A percentile compares a stretch with the other conserved stretches of the same genome.
These are phyloP conservation scores for Diadema setosum DNA, from an alignment of 35 echinoderm and acorn worm genomes.

Conservation along the genomic window DNA sequence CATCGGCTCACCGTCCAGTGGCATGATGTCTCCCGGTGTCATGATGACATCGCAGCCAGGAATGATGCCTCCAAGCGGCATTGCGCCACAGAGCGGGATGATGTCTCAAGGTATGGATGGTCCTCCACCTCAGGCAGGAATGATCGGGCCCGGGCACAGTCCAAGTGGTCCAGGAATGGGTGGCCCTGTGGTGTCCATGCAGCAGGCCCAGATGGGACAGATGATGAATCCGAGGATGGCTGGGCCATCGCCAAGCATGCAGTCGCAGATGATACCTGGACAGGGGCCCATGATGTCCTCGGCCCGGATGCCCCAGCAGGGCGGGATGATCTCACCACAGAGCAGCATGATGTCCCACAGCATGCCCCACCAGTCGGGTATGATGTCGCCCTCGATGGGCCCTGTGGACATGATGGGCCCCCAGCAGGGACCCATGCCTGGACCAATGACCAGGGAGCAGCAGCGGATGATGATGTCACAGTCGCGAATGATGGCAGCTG, in stretches of 20 bases:
- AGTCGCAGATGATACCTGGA: conserved; percentile 35
- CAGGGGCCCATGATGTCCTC: conserved; percentile 23
- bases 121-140: not conserved
- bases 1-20: conserved; percentile 37
- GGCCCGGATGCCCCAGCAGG: conserved; percentile 9
- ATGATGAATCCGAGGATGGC: conserved; percentile 23
- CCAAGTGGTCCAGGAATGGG: not conserved
- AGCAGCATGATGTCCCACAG: conserved; percentile 33
- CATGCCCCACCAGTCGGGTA: not conserved
- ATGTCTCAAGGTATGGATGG: conserved; percentile 29
- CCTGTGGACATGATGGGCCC: conserved; percentile 19
- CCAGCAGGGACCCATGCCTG: not conserved
- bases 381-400: conserved; percentile 14
- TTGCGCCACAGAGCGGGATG: conserved; percentile 18
- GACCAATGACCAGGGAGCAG: too few relatives aligned
- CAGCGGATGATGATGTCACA: conserved; percentile 59
- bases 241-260: not conserved
- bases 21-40: conserved; percentile 63
- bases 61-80: conserved; percentile 34
- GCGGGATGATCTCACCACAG: conserved; percentile 51
- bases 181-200: not conserved
- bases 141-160: not conserved
- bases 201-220: not conserved
- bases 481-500: conserved; percentile 20
- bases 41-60: conserved; percentile 62